Evolutionary conservation across 2,888 invertebrate species (phyloP).

Genomic region (Megamerina dolium): DNA sequence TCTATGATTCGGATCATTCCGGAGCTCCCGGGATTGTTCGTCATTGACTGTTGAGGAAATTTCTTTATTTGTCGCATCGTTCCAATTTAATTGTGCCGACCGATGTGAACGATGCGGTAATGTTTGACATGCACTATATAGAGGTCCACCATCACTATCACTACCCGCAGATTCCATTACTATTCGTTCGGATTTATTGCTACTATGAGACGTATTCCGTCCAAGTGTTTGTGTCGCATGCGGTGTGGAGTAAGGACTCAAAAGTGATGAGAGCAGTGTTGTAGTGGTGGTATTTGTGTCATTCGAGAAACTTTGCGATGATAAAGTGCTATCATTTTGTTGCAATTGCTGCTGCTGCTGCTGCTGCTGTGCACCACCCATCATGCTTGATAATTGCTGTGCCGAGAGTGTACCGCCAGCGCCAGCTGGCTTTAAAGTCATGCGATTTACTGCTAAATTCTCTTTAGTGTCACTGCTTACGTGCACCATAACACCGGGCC

Average conservation of each 20-base stretch:
- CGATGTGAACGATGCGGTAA: slow-evolving; percentile 10
- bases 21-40: slow-evolving; percentile 3
- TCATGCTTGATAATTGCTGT: too few species aligned
- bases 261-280: slow-evolving; percentile 23
- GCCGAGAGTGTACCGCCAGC: slow-evolving; percentile 21
- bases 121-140: slow-evolving; percentile 15
- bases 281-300: slow-evolving; percentile 16
- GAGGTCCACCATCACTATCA: not conserved
- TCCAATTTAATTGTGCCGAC: not conserved
- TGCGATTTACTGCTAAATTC: slow-evolving; percentile 56
- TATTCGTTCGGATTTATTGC: too few species aligned
- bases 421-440: slow-evolving; percentile 31
- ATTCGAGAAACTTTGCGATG: slow-evolving; percentile 11
- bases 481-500: slow-evolving; percentile 83
- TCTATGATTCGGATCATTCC: too few species aligned
- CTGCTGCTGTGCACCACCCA: slow-evolving; percentile 7
- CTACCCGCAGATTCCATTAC: too few species aligned
- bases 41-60: slow-evolving; percentile 1
- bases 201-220: slow-evolving; percentile 14
- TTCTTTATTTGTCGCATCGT: not conserved
- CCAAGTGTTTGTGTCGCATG: slow-evolving; percentile 10
- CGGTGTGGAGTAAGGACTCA: slow-evolving; percentile 14
- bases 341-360: not conserved
- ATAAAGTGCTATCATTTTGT: slow-evolving; percentile 26
- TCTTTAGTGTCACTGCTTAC: slow-evolving; percentile 70